These are phyloP conservation scores for Ctenopoma kingsleyae DNA, from an alignment of 2,797 vertebrate species.

Conservation along the genomic window DNA sequence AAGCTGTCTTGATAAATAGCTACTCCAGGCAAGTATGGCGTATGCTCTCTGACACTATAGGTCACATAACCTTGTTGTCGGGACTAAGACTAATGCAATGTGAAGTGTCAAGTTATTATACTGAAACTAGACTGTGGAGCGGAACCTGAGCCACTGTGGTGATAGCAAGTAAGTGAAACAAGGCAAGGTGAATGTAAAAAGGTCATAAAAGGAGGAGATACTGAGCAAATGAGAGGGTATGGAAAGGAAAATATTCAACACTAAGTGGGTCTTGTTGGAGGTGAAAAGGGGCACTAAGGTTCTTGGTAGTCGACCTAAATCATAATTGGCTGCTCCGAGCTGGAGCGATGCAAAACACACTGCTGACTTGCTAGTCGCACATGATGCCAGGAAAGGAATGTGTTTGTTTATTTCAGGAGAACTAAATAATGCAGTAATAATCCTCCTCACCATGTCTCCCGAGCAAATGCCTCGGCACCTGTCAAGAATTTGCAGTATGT, in stretches of 20 bases:
- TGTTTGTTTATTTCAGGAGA: constrained; percentile 86
- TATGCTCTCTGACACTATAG: constrained; percentile 88
- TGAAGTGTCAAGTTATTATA: constrained; percentile 90
- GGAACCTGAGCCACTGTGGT: constrained; percentile 78
- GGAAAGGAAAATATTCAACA: constrained; percentile 66
- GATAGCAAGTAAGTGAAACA: constrained; percentile 81
- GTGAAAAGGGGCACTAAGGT: constrained; percentile 67
- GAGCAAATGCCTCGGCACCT: constrained; percentile 86
- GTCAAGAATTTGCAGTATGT: constrained; percentile 82
- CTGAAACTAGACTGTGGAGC: constrained; percentile 82
- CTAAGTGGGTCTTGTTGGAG: constrained; percentile 79
- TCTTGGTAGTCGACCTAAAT: constrained; percentile 71
- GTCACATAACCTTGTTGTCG: constrained; percentile 88
- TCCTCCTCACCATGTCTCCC: constrained; percentile 81
- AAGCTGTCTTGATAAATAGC: constrained; percentile 89
- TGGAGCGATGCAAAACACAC: constrained; percentile 75
- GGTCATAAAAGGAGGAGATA: constrained; percentile 80
- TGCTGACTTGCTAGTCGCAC: constrained; percentile 73
- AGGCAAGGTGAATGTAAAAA: constrained; percentile 85
- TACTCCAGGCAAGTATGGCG: constrained; percentile 84
- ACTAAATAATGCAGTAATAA: constrained; percentile 88
- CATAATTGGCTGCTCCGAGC: constrained; percentile 79
- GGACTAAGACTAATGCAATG: constrained; percentile 87
- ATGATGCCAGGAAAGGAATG: constrained; percentile 74
- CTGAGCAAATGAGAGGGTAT: constrained; percentile 77